phyloP scores from a whole-genome alignment of 2,113 vertebrate genomes.

The Acrocephalus kingi region DNA sequence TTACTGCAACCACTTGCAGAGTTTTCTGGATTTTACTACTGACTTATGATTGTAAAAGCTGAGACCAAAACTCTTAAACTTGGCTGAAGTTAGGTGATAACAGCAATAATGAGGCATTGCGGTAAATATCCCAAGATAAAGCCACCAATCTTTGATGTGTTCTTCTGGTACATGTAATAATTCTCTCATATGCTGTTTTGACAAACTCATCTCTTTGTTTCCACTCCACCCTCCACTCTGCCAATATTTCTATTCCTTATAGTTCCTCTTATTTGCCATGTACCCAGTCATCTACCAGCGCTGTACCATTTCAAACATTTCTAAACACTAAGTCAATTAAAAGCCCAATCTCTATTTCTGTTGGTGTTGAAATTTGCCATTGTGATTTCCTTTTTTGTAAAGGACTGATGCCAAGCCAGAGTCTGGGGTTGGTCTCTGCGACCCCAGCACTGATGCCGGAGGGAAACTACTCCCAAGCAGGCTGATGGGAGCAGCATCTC shows the following conservation, averaged over 20 bases:
- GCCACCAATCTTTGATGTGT: background rate
- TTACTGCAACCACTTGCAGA: background rate
- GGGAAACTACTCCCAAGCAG: too few species aligned
- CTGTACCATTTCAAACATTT: background rate
- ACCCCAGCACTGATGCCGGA: too few species aligned
- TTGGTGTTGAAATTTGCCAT: background rate
- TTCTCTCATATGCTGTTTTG: background rate
- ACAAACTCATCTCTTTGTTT: background rate
- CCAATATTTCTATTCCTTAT: background rate
- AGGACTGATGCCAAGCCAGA: too few species aligned
- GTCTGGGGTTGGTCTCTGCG: too few species aligned
- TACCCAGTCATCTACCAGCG: background rate
- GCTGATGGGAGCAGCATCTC: too few species aligned
- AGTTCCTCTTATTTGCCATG: background rate
- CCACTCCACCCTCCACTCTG: background rate
- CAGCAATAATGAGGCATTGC: background rate
- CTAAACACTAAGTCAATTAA: background rate
- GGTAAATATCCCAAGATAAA: background rate
- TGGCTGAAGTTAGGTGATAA: background rate
- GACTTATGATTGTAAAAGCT: background rate
- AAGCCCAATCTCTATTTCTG: background rate
- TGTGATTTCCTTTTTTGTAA: background rate
- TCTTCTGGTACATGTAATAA: background rate
- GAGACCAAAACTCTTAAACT: background rate
- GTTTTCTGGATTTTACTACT: background rate